A percentile compares a stretch with the other conserved stretches of the same genome.
phyloP scores from a whole-genome alignment of 2,113 vertebrate species.

The Columbina picui region DNA sequence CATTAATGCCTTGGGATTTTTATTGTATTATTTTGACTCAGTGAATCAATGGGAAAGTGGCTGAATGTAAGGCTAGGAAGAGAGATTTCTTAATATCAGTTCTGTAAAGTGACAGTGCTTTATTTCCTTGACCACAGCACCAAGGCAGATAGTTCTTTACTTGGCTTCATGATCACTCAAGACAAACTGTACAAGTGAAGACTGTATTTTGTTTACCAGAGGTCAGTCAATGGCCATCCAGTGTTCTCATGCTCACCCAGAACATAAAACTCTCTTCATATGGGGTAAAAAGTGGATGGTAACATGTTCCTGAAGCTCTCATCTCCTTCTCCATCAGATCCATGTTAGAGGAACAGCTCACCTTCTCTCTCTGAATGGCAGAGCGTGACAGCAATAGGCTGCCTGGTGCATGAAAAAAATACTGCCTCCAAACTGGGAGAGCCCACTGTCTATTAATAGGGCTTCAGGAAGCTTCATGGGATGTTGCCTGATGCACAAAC shows the following conservation, averaged over 20 bases:
- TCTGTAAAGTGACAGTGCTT: background rate
- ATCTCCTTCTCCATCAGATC: background rate
- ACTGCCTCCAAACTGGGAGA: background rate
- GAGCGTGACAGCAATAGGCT: background rate
- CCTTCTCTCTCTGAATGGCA: background rate
- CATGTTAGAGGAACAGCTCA: background rate
- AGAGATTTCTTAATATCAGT: background rate
- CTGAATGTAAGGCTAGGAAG: background rate
- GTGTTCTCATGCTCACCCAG: rapidly evolving
- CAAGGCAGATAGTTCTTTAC: background rate
- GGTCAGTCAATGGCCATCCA: background rate
- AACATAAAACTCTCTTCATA: background rate
- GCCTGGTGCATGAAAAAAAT: background rate
- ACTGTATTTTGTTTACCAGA: background rate
- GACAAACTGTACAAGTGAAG: background rate
- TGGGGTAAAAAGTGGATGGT: background rate
- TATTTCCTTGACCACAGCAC: background rate
- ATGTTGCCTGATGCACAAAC: background rate
- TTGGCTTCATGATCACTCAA: background rate
- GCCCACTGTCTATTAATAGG: background rate
- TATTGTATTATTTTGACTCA: background rate
- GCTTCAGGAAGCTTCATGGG: background rate
- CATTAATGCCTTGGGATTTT: background rate
- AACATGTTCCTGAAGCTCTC: background rate
- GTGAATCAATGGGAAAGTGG: background rate